Evolutionary conservation across 2,888 invertebrate genomes (phyloP).

Genomic region (Papilio gigon): DNA sequence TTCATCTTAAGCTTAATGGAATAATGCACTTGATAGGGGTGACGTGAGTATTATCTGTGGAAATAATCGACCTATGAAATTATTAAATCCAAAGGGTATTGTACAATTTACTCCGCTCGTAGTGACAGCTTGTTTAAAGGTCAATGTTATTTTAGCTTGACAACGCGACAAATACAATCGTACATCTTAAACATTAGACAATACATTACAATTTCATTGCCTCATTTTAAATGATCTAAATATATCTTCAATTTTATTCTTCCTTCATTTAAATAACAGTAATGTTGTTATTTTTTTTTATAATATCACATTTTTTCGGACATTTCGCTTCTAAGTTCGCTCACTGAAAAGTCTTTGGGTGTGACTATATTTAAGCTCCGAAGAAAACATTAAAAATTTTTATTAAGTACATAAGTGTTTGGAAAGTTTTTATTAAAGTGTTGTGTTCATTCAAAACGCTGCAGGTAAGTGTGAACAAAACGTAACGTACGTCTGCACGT

Average conservation of each 20-base stretch:
- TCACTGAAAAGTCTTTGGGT: too few species aligned
- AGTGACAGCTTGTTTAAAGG: constrained; percentile 47
- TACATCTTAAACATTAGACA: background rate
- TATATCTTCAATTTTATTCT: background rate
- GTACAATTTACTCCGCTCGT: constrained; percentile 8
- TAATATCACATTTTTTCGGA: background rate
- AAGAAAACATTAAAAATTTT: constrained; percentile 9
- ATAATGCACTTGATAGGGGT: constrained; percentile 36
- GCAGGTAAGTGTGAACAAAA: background rate
- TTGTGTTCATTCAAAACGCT: background rate
- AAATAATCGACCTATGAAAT: constrained; percentile 26
- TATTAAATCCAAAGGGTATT: constrained; percentile 3
- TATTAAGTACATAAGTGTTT: too few species aligned
- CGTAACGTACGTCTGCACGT: background rate
- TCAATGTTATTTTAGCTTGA: constrained; percentile 45
- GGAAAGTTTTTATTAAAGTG: background rate
- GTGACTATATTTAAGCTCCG: background rate
- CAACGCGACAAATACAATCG: background rate
- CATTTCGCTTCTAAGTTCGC: too few species aligned
- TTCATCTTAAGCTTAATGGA: constrained; percentile 36
- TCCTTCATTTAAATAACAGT: background rate
- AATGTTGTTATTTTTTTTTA: background rate
- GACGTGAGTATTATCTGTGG: constrained; percentile 37
- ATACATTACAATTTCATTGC: background rate
- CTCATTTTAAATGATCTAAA: background rate